These are phyloP conservation scores for Lasioglossum pauxillum DNA, from an alignment of 2,888 invertebrate species.

Conservation along the genomic window DNA sequence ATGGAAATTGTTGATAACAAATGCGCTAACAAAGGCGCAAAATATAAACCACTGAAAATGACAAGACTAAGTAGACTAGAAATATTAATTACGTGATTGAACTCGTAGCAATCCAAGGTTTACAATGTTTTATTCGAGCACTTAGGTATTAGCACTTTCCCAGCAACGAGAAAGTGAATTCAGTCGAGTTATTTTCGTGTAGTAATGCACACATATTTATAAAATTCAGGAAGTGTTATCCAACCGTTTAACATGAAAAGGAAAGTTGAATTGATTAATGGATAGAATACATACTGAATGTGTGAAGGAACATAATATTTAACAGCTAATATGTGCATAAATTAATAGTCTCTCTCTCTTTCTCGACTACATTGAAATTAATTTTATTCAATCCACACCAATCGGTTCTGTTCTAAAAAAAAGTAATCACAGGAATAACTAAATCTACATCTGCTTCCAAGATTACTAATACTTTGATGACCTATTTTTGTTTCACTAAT, in stretches of 20 bases:
- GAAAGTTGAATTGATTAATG: not conserved
- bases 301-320: not conserved
- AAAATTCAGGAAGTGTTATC: not conserved
- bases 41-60: not conserved
- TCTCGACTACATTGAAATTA: not conserved
- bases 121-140: not conserved
- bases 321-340: not conserved
- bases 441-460: not conserved
- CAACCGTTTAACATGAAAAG: not conserved
- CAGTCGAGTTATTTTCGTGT: not conserved
- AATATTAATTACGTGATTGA: not conserved
- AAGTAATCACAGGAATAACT: not conserved
- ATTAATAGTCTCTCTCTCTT: not conserved
- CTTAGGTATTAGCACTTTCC: not conserved
- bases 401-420: not conserved
- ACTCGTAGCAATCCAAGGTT: not conserved
- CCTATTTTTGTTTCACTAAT: too few species aligned
- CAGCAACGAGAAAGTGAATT: not conserved
- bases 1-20: not conserved
- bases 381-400: not conserved
- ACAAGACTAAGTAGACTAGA: not conserved
- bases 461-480: not conserved
- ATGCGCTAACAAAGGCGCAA: not conserved
- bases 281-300: not conserved
- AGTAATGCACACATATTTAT: constrained; percentile 2